Percentiles rank a stretch among this genome's conserved stretches.
Conservation (phyloP, 1,140 invertebrate genomes). For the Nasonia giraulti region DNA sequence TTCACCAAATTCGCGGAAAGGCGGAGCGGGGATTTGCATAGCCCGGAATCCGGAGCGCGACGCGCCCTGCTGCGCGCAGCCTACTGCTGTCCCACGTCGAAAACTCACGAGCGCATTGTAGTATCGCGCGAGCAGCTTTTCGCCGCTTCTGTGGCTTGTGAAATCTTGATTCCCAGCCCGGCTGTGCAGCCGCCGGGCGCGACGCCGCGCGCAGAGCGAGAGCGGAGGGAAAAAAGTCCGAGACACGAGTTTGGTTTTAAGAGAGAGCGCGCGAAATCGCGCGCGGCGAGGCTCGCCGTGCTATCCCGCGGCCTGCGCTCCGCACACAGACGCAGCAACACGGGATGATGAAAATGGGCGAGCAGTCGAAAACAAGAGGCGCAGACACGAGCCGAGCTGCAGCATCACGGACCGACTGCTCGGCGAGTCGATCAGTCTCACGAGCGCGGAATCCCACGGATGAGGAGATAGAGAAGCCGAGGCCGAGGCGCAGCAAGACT, state of each 20-base stretch:
- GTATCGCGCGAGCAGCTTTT: too few species aligned
- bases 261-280: neutral
- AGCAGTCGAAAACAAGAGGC: neutral
- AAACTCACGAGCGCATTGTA: too few species aligned
- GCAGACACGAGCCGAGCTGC: neutral
- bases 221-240: neutral
- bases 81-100: too few species aligned
- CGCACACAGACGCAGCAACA: neutral
- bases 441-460: slow-evolving; percentile 11
- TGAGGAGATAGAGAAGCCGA: neutral
- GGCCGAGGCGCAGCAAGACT: neutral
- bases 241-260: slow-evolving; percentile 20
- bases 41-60: neutral
- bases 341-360: slow-evolving; percentile 1
- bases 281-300: neutral
- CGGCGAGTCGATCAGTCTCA: slow-evolving; percentile 16
- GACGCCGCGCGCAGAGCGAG: too few species aligned
- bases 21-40: neutral
- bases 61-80: too few species aligned
- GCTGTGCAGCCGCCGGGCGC: too few species aligned
- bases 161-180: too few species aligned
- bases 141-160: too few species aligned
- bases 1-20: neutral
- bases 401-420: neutral
- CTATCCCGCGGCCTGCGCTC: neutral